Conservation (phyloP, 1,140 invertebrate genomes). For the Glomeris maerens region DNA sequence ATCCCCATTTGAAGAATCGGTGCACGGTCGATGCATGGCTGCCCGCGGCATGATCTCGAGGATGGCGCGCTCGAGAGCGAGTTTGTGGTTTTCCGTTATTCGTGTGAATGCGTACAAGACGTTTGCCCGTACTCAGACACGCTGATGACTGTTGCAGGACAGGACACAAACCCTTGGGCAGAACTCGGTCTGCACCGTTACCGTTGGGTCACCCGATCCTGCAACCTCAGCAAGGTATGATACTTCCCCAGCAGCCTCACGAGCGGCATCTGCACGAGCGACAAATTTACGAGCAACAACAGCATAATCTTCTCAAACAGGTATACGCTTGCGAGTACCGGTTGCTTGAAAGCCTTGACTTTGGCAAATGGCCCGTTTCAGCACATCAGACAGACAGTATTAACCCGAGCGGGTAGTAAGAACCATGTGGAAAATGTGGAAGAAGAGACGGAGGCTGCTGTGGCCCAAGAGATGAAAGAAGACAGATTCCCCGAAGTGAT, state of each 20-base stretch:
- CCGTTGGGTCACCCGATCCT: constrained; percentile 89
- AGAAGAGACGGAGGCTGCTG: constrained; percentile 41
- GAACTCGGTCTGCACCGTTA: constrained; percentile 84
- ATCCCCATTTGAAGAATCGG: too few relatives aligned
- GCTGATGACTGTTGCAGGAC: constrained; percentile 38
- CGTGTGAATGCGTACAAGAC: not conserved
- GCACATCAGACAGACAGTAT: constrained; percentile 76
- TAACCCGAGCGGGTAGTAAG: constrained; percentile 57
- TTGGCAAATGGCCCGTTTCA: constrained; percentile 39
- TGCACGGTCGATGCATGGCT: too few relatives aligned
- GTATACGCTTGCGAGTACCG: constrained; percentile 20
- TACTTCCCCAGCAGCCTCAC: constrained; percentile 36
- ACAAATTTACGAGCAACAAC: constrained; percentile 42
- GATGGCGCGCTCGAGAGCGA: too few relatives aligned
- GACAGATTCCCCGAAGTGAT: constrained; percentile 39
- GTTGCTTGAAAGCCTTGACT: too few relatives aligned
- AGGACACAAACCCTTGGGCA: constrained; percentile 61
- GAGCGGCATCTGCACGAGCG: constrained; percentile 45
- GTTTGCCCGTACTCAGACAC: not conserved
- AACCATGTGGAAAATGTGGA: constrained; percentile 45
- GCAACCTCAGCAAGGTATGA: constrained; percentile 32
- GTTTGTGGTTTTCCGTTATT: too few relatives aligned
- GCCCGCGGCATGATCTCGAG: too few relatives aligned
- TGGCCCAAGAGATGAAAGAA: constrained; percentile 37
- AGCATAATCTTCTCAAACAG: constrained; percentile 54